Conservation (phyloP, 1,140 invertebrate genomes). For the Bombus haemorrhoidalis region DNA sequence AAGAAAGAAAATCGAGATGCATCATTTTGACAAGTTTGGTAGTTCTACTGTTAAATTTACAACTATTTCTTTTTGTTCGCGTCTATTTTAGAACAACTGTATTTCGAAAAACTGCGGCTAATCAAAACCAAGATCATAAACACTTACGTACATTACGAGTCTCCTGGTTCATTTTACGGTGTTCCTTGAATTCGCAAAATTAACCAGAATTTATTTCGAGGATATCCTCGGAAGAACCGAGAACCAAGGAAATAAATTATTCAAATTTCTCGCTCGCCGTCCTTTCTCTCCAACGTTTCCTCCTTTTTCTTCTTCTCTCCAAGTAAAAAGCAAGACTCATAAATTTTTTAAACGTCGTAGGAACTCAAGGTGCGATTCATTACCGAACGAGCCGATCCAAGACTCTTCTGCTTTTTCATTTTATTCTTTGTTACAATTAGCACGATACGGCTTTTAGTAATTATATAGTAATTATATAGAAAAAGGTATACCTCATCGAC, state of each 20-base stretch:
- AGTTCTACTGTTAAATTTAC: neutral
- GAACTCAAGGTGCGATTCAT: conserved; percentile 14
- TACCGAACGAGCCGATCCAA: conserved; percentile 28
- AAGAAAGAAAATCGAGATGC: neutral
- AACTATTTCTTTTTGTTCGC: neutral
- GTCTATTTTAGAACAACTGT: neutral
- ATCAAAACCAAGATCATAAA: neutral
- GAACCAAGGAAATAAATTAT: conserved; percentile 34
- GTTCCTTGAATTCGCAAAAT: neutral
- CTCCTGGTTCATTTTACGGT: no score
- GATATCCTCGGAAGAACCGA: neutral
- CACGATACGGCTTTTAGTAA: neutral
- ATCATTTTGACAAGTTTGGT: neutral
- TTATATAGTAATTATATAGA: neutral
- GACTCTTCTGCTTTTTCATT: neutral
- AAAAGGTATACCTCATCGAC: neutral
- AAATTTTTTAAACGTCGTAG: conserved; percentile 33
- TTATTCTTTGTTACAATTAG: no score
- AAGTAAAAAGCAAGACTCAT: conserved; percentile 1
- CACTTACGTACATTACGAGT: neutral
- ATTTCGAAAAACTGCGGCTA: neutral
- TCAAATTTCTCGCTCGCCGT: conserved; percentile 21
- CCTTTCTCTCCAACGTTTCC: neutral
- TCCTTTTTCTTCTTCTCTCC: neutral
- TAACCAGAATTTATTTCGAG: conserved; percentile 32